Evolutionary conservation across 2,888 invertebrate species (phyloP).

Genomic region (Spodoptera exigua): DNA sequence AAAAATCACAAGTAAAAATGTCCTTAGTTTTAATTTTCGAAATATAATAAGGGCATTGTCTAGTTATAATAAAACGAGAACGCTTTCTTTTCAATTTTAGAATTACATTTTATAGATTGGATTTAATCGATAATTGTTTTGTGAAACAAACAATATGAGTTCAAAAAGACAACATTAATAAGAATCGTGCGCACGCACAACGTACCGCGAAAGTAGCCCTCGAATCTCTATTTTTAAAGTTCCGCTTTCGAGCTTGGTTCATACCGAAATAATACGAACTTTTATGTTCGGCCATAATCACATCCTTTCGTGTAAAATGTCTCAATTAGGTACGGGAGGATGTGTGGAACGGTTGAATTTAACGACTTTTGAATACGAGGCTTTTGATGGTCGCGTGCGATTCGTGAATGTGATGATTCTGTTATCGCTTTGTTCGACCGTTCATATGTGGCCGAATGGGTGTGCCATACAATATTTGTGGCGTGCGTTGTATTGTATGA

Average conservation of each 20-base stretch:
- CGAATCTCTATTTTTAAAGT: conserved; percentile 79
- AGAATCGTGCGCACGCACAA: conserved; percentile 60
- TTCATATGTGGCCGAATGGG: conserved; percentile 46
- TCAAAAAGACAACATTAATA: conserved; percentile 26
- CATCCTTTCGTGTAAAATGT: conserved; percentile 87
- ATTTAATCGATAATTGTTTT: neutral
- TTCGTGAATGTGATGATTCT: conserved; percentile 69
- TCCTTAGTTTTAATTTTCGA: too few species aligned
- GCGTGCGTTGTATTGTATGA: conserved; percentile 20
- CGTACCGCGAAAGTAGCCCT: conserved; percentile 64
- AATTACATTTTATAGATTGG: conserved; percentile 1
- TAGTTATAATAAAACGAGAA: too few species aligned
- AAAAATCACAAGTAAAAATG: too few species aligned
- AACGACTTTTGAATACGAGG: conserved; percentile 77
- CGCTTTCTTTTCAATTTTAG: neutral
- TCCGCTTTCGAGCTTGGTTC: conserved; percentile 65
- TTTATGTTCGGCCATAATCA: conserved; percentile 87
- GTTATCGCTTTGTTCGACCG: conserved; percentile 67
- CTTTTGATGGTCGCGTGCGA: conserved; percentile 70
- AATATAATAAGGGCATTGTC: too few species aligned
- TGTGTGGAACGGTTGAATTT: conserved; percentile 81
- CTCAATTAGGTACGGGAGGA: conserved; percentile 87
- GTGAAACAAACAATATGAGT: neutral
- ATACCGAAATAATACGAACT: conserved; percentile 78
- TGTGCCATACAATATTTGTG: conserved; percentile 40